Evolutionary conservation across 2,888 invertebrate species (phyloP).

Genomic region (Chymomyza amoena): DNA sequence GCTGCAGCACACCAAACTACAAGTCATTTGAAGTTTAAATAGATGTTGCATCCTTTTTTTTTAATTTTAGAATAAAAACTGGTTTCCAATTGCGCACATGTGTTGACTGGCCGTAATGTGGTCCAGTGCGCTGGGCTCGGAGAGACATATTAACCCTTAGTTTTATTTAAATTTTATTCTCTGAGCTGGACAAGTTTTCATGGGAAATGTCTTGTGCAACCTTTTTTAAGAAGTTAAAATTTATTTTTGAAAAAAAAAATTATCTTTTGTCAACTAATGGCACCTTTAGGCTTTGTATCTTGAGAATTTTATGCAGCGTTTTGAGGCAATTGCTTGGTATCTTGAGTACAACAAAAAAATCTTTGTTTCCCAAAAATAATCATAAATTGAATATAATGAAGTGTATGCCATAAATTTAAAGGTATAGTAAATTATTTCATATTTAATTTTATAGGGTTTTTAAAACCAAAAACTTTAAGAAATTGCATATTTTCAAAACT

Average conservation of each 20-base stretch:
- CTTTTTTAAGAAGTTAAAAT: conserved; percentile 27
- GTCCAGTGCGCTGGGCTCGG: conserved; percentile 16
- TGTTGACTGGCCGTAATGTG: conserved; percentile 8
- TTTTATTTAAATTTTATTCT: conserved; percentile 52
- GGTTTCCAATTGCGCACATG: conserved; percentile 45
- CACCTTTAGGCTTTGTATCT: conserved; percentile 26
- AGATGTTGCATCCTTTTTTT: conserved; percentile 68
- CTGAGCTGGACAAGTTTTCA: conserved; percentile 31
- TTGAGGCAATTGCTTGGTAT: conserved; percentile 34
- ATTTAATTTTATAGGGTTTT: neutral
- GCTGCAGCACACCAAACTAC: conserved; percentile 59
- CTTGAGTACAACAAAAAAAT: conserved; percentile 2
- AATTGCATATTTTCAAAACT: neutral
- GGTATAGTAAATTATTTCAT: neutral
- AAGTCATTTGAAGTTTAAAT: conserved; percentile 68
- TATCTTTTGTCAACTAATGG: conserved; percentile 52
- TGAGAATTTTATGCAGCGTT: conserved; percentile 29
- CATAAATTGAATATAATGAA: conserved; percentile 14
- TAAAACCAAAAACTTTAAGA: neutral
- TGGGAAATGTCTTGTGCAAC: conserved; percentile 36
- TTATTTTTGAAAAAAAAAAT: conserved; percentile 35
- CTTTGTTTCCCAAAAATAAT: conserved; percentile 2
- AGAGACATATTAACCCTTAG: neutral
- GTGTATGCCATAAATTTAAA: neutral
- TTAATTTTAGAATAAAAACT: conserved; percentile 39